Percentiles rank a stretch among this genome's conserved stretches.
Conservation (phyloP, 2,888 invertebrate species). For the Encarsia formosa region DNA sequence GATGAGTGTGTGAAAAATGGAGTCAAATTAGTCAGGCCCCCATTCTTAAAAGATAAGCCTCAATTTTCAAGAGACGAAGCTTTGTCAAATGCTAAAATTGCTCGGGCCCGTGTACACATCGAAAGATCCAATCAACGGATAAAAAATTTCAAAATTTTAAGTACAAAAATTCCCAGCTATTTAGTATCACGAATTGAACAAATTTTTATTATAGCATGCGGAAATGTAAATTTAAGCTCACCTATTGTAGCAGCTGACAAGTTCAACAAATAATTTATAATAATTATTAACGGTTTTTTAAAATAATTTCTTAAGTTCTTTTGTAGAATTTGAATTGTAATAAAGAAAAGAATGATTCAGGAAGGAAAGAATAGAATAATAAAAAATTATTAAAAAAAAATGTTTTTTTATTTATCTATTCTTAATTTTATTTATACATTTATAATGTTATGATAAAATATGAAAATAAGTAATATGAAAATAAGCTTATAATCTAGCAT, state of each 20-base stretch:
- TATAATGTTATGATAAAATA: no score
- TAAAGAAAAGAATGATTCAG: no score
- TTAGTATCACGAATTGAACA: constrained; percentile 15
- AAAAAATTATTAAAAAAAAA: no score
- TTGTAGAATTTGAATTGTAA: no score
- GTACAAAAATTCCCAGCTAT: no score
- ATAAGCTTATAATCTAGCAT: no score
- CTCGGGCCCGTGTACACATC: constrained; percentile 25
- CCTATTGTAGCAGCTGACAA: constrained; percentile 19
- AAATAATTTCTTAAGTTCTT: constrained; percentile 18
- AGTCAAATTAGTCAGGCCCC: constrained; percentile 24
- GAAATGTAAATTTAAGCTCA: constrained; percentile 20
- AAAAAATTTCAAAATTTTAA: constrained; percentile 19
- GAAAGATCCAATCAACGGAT: constrained; percentile 24
- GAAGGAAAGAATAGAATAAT: no score
- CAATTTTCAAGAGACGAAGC: constrained; percentile 25
- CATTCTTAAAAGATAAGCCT: constrained; percentile 24
- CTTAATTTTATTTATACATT: no score
- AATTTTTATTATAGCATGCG: constrained; percentile 26
- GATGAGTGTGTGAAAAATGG: constrained; percentile 17
- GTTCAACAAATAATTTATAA: constrained; percentile 11
- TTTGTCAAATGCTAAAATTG: constrained; percentile 20
- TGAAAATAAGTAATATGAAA: no score
- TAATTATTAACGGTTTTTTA: background rate
- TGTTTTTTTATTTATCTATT: no score